These are phyloP conservation scores for Ephestia elutella DNA, from an alignment of 1,140 invertebrate species.

Conservation along the genomic window DNA sequence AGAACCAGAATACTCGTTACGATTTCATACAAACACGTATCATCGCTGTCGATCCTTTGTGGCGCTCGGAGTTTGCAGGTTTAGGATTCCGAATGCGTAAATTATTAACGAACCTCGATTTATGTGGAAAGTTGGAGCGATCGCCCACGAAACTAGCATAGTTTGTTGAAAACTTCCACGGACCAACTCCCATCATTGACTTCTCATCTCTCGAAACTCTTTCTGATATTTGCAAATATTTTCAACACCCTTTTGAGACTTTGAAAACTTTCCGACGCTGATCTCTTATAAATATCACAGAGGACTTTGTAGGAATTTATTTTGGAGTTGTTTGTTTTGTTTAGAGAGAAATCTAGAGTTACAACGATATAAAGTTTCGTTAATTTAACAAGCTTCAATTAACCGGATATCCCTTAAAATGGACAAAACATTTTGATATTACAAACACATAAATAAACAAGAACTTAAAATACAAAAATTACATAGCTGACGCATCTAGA, in stretches of 20 bases:
- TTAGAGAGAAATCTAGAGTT: background rate
- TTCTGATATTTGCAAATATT: constrained; percentile 19
- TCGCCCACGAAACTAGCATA: constrained; percentile 31
- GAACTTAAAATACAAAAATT: too few species aligned
- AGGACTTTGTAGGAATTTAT: background rate
- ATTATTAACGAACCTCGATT: constrained; percentile 44
- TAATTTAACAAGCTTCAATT: constrained; percentile 1
- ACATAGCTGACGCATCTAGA: too few species aligned
- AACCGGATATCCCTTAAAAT: background rate
- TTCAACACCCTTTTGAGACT: constrained; percentile 13
- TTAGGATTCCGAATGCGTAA: constrained; percentile 32
- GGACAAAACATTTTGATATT: background rate
- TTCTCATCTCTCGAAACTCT: constrained; percentile 28
- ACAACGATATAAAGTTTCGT: constrained; percentile 4
- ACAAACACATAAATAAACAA: too few species aligned
- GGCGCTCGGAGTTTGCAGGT: background rate
- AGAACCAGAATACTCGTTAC: background rate
- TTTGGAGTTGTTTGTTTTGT: constrained; percentile 1
- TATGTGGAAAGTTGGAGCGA: constrained; percentile 41
- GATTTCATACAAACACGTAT: constrained; percentile 2
- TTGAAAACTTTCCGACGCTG: background rate
- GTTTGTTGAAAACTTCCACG: constrained; percentile 29
- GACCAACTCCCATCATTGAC: constrained; percentile 28
- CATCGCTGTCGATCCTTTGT: background rate
- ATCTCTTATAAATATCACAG: too few species aligned